Percentiles rank a stretch among this genome's conserved stretches.
These are phyloP conservation scores for Zaprionus camerounensis DNA, from an alignment of 1,140 invertebrate genomes.

Conservation along the genomic window DNA sequence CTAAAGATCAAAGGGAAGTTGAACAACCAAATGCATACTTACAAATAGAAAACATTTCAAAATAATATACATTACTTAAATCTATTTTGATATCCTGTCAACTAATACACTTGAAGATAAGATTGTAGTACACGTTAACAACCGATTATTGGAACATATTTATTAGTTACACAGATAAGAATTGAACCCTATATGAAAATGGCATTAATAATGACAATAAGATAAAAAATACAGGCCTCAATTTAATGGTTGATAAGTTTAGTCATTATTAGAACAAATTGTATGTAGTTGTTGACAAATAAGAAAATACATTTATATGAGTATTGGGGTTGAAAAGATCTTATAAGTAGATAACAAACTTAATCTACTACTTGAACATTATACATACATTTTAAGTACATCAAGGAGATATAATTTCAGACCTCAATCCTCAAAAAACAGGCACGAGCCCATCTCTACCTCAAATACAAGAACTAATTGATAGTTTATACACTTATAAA, in stretches of 20 bases:
- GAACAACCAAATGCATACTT: not conserved
- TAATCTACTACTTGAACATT: too few relatives aligned
- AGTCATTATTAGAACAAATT: not conserved
- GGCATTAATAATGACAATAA: conserved; percentile 10
- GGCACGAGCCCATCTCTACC: too few relatives aligned
- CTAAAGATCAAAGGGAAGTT: conserved; percentile 6
- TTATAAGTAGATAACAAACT: too few relatives aligned
- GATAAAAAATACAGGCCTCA: not conserved
- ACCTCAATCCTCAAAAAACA: too few relatives aligned
- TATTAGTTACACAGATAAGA: conserved; percentile 29
- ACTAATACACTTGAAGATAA: not conserved
- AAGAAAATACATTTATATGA: not conserved
- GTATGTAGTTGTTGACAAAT: not conserved
- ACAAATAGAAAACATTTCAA: not conserved
- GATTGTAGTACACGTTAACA: conserved; percentile 8
- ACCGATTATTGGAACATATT: conserved; percentile 24
- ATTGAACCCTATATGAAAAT: not conserved
- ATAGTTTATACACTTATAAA: not conserved
- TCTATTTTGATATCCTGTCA: not conserved
- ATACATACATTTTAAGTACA: too few relatives aligned
- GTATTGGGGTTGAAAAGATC: too few relatives aligned
- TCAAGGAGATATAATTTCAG: not conserved
- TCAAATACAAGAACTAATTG: not conserved
- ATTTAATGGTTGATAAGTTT: conserved; percentile 1
- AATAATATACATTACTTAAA: not conserved